A percentile compares a stretch with the other conserved stretches of the same genome.
Evolutionary conservation across 2,888 invertebrate genomes (phyloP).

Genomic region (Labia minor): DNA sequence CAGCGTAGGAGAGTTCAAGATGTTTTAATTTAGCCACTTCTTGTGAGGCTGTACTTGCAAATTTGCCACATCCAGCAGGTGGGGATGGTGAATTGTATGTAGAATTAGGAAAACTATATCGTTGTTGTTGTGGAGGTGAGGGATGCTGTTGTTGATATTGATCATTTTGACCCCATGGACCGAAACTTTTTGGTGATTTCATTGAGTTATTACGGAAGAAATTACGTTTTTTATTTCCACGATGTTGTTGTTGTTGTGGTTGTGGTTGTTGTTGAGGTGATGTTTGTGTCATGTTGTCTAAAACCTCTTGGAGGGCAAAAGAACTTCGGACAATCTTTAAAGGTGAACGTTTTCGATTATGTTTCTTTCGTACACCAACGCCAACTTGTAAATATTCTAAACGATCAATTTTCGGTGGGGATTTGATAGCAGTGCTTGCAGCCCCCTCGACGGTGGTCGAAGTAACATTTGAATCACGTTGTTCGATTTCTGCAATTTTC

Average conservation of each 20-base stretch:
- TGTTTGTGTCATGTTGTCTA: too few relatives aligned
- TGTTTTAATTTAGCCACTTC: conserved; percentile 71
- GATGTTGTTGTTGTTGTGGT: neutral
- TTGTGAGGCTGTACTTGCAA: conserved; percentile 65
- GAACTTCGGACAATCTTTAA: conserved; percentile 41
- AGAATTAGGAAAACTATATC: conserved; percentile 25
- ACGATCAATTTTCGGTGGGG: conserved; percentile 52
- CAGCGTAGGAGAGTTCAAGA: conserved; percentile 74
- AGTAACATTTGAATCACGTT: neutral
- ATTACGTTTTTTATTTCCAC: conserved; percentile 23
- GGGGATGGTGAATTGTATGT: neutral
- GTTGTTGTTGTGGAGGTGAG: conserved; percentile 25
- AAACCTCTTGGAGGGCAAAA: neutral
- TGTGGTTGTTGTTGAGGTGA: neutral
- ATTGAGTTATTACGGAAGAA: conserved; percentile 22
- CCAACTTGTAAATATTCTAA: conserved; percentile 61
- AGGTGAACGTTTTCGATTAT: conserved; percentile 46
- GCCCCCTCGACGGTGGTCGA: neutral
- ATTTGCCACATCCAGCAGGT: conserved; percentile 38
- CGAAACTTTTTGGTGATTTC: conserved; percentile 19
- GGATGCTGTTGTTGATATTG: conserved; percentile 25
- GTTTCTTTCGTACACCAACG: conserved; percentile 55
- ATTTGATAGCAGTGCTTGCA: conserved; percentile 41
- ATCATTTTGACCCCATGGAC: conserved; percentile 34
- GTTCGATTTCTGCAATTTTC: neutral